Base-by-base conservation (phyloP, 2,113 vertebrate species). In the Nothobranchius furzeri region DNA sequence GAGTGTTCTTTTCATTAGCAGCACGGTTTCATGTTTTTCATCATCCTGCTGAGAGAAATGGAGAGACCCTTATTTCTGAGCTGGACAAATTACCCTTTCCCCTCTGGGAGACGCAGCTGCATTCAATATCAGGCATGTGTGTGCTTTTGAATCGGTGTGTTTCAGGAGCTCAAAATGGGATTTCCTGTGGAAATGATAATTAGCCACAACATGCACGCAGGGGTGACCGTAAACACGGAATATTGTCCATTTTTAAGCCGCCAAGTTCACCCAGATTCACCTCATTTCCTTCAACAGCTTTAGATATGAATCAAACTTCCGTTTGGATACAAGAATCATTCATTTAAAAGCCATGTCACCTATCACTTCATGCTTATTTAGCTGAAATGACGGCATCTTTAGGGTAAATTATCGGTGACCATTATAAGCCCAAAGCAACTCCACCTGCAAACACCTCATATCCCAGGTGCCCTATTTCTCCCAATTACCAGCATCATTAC, bases 1-100 rank as follows among this genome's bases (percentile, higher is more conserved):
- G 94, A 96, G 95, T 96, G 95, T 97, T 96, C 96, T 98, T 98
- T 98, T 98, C 96, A 98, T 99, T 98, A 98, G 95, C 87, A 80
- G 85, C 83, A 83, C 92, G 88, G 95, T 96, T 96, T 95, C 93
- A 95, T 98, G 95, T 96, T 95, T 95, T 96, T 96, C 95, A 95
- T 97, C 96, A 94, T 95, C 94, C 95, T 94, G 93, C 94, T 93
- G 96, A 96, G 96, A 96, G 92, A 95, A 95, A 95, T 93, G 94
- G 95, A 94, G 95, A 95, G 96, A 93, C 94, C 93, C 90, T 89
- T 91, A 92, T 82, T 92, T 92, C 88, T 83, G 92, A 95, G 92
- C 88, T 87, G 87, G 91, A 93, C 93, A 93, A 93, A 94, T 95
- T 90, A 94, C 93, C 88, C 91, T 87, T 85, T 89, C 90, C 94